phyloP scores from a whole-genome alignment of 2,797 vertebrate species.

The Phoxinus dragarum region DNA sequence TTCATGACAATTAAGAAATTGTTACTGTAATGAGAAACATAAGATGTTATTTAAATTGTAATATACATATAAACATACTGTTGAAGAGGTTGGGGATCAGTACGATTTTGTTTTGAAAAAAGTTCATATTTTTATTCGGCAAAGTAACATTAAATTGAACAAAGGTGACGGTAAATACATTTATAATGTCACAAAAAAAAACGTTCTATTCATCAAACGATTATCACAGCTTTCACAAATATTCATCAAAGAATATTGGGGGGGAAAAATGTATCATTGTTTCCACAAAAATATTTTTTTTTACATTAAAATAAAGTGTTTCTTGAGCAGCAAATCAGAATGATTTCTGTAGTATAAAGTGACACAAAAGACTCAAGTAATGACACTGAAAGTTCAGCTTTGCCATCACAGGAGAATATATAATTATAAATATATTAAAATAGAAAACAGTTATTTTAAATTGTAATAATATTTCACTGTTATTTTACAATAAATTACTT shows the following conservation, averaged over 20 bases:
- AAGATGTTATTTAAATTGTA: neutral
- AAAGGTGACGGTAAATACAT: neutral
- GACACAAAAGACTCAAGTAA: neutral
- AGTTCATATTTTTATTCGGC: neutral
- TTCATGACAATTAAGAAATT: neutral
- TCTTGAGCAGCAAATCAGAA: neutral
- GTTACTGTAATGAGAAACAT: too few species aligned
- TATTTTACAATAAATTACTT: neutral
- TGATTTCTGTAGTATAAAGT: neutral
- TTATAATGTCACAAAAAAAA: neutral
- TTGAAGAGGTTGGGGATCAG: too few species aligned
- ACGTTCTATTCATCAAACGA: neutral
- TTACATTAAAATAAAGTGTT: neutral
- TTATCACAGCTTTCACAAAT: neutral
- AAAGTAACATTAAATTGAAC: neutral
- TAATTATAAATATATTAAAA: neutral
- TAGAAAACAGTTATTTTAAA: neutral
- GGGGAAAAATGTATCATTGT: fast-evolving
- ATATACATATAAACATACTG: neutral
- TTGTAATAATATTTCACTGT: neutral
- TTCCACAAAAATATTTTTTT: neutral
- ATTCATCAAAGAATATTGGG: neutral
- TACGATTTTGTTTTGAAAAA: neutral
- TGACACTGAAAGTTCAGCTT: neutral
- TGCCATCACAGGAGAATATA: neutral